Evolutionary conservation across 2,113 vertebrate species (phyloP), one percentile per base, ranked within the genome.

Genomic region (Pyrgilauda ruficollis): DNA sequence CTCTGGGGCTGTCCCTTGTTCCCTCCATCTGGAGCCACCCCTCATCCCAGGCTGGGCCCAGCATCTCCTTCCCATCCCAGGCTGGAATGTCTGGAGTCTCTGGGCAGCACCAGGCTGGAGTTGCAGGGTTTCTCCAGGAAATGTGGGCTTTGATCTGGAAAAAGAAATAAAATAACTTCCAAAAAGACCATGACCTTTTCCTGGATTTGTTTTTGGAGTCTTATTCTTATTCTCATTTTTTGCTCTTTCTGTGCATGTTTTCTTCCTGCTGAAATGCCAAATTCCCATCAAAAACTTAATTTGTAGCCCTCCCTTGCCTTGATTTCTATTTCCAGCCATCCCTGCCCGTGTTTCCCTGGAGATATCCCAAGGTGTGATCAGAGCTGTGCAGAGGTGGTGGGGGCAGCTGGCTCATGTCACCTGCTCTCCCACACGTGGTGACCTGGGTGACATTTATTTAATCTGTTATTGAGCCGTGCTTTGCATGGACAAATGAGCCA

Each of bases 231-330:
- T 35, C 18, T 81, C 31, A 23, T 73, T 35, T 8, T 63, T 13
- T 0, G 2, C 47, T 35, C 2, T 56, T 61, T 47, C 67, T 26
- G 1, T 63, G 8, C 2, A 1, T 3, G 2, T 52, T 52, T 64
- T 43, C 19, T 26, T 80, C 30, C 50, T 41, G 31, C 31, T 47
- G 47, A 72, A 77, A 58, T 33, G 39, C 28, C 46, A 39, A 13
- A 17, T 70, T 77, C 23, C 23, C 37, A n/a, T 27, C 5, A 44
- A 46, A 77, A 58, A 15, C 7, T 4, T 11, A 2, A 31, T 39
- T 77, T 81, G 58, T 44, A 44, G 10, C 52, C 31, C 5, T 21
- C 23, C 16, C 28, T 73, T 77, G 37, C 55, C 13, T 63, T 50
- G 67, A 72, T 69, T 91, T 46, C 4, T 15, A 66, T 76, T 91